Evolutionary conservation across 2,888 invertebrate species (phyloP), one percentile per base, ranked within the genome.

Genomic region (Pharmacophagus antenor): DNA sequence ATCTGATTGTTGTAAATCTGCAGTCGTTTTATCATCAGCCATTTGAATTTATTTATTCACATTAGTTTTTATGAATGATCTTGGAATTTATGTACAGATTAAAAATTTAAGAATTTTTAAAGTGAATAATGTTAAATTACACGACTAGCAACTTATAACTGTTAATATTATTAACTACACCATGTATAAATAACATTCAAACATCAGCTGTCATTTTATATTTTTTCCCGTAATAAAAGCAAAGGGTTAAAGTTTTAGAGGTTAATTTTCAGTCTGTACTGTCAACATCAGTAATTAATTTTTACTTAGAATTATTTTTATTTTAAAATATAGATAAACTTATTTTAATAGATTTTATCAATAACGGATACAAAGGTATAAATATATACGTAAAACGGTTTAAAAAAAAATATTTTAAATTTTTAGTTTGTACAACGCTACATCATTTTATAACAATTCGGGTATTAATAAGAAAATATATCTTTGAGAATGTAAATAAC

Each of bases 11-110:
- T 76, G 37, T 49, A 65, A 62, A 60, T 84, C 79, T 0, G 80
- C 81, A 0, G 68, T 42, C 57, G 67, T 68, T 61, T 83, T 86
- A 63, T 84, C 87, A 59, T 86, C 86, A 46, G 79, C 74, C 88
- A 88, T 88, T 71, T 50, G 18, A 47, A n/a, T 2, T 20, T 31
- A 6, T 20, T 20, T 31, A 6, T 20, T 31, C 15, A 50, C 20
- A 0, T 18, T 12, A 47, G 6, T 21, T 47, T 23, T 23, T 21
- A 10, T 10, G 3, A 10, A 31, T 12, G 3, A 3, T 10, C 3
- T 12, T 15, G 31, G 10, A 31, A 12, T 31, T 15, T 0, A 31
- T 31, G 8, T 3, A 31, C 31, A 3, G 3, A 12, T 31, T 31
- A 31, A 8, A 10, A 31, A 31, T 8, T 12, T 15, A 12, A 27